Evolutionary conservation across 1,140 invertebrate genomes (phyloP).

Genomic region (Drosophila funebris): DNA sequence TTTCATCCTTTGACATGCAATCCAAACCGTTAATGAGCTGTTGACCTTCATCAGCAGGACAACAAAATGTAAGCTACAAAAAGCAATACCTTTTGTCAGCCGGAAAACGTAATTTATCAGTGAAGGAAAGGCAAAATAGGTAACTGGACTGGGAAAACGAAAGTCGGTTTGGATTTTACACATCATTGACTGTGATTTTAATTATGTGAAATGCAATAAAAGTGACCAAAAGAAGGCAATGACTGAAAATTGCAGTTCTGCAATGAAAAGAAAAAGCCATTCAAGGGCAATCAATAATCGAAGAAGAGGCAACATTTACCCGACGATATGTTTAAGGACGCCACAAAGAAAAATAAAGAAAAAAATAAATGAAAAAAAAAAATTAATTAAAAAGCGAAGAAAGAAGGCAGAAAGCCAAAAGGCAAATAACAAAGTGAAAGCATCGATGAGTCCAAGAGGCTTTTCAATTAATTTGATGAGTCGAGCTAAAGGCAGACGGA

Average conservation of each 20-base stretch:
- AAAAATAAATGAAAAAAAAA: no score
- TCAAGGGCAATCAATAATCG: conserved; percentile 68
- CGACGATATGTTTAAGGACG: conserved; percentile 18
- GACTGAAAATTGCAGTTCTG: conserved; percentile 6
- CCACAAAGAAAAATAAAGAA: conserved; percentile 26
- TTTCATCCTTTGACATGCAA: conserved; percentile 7
- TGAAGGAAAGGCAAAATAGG: not conserved
- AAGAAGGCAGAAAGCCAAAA: conserved; percentile 39
- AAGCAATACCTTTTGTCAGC: conserved; percentile 3
- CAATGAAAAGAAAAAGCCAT: conserved; percentile 9
- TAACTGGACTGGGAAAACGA: not conserved
- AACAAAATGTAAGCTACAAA: conserved; percentile 19
- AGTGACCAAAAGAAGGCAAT: conserved; percentile 1
- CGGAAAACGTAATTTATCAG: conserved; percentile 40
- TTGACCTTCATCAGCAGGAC: conserved; percentile 41
- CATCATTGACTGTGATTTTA: conserved; percentile 57
- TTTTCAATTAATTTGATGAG: conserved; percentile 76
- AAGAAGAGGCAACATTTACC: conserved; percentile 32
- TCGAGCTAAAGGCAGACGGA: conserved; percentile 29
- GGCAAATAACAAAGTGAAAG: conserved; percentile 45
- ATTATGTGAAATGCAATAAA: conserved; percentile 44
- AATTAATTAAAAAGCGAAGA: conserved; percentile 67
- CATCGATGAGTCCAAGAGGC: conserved; percentile 21
- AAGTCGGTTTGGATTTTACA: conserved; percentile 26
- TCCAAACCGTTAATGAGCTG: conserved; percentile 42